Conservation (phyloP, 2,888 invertebrate genomes). For the Monochamus alternatus region DNA sequence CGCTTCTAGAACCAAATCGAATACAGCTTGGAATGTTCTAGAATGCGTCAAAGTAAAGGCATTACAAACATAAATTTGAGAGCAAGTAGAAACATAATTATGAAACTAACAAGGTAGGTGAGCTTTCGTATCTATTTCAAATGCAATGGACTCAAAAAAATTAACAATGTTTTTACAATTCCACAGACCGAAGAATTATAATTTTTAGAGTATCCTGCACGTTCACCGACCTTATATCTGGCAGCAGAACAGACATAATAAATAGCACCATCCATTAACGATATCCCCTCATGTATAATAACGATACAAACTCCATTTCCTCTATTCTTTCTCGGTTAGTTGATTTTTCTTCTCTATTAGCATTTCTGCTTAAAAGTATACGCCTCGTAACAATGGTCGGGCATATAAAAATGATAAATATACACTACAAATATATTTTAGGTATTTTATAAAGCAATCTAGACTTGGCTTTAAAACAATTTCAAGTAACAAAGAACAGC, state of each 20-base stretch:
- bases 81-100: too few species aligned
- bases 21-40: too few species aligned
- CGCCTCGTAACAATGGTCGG: conserved; percentile 3
- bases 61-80: too few species aligned
- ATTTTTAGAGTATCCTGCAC: not conserved
- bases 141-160: too few species aligned
- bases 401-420: conserved; percentile 3
- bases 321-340: conserved; percentile 18
- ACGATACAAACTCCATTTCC: conserved; percentile 15
- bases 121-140: too few species aligned
- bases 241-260: not conserved
- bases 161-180: too few species aligned
- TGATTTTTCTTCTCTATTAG: conserved; percentile 15
- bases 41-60: too few species aligned
- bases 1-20: too few species aligned
- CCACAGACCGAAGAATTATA: too few species aligned
- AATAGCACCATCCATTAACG: conserved; percentile 6
- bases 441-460: not conserved
- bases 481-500: too few species aligned
- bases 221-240: not conserved
- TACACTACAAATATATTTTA: not conserved
- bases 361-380: conserved; percentile 11
- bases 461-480: not conserved
- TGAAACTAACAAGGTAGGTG: too few species aligned
- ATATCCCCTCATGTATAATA: conserved; percentile 12